These are phyloP conservation scores for Nasonia giraulti DNA, from an alignment of 1,140 invertebrate genomes.

Conservation along the genomic window DNA sequence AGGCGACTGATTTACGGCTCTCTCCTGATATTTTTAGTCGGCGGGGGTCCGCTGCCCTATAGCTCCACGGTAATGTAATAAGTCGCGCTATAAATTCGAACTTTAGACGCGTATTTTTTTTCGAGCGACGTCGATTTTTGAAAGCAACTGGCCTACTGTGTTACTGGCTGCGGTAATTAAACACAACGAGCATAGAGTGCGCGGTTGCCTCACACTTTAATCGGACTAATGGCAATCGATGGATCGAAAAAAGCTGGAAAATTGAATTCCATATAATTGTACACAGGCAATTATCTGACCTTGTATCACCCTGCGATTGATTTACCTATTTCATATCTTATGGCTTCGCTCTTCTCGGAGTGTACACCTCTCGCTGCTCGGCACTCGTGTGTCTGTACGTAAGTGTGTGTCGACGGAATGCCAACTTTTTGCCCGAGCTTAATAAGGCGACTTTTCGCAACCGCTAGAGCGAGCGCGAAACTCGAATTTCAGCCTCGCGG, in stretches of 20 bases:
- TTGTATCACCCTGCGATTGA: constrained; percentile 7
- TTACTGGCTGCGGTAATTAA: too few relatives aligned
- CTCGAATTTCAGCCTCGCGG: background rate
- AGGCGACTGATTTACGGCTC: background rate
- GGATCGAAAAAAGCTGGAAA: background rate
- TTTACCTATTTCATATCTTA: constrained; percentile 2
- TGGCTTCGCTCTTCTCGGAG: too few relatives aligned
- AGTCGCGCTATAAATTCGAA: too few relatives aligned
- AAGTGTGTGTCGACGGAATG: background rate
- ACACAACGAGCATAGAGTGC: too few relatives aligned
- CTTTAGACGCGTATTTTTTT: background rate
- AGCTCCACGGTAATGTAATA: too few relatives aligned
- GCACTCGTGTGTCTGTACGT: too few relatives aligned
- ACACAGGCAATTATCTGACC: constrained; percentile 8
- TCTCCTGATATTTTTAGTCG: background rate
- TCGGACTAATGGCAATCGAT: background rate
- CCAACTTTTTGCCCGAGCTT: background rate
- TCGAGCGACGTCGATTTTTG: background rate
- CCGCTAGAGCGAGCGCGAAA: background rate
- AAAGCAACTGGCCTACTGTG: background rate
- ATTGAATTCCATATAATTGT: constrained; percentile 7
- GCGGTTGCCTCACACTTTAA: background rate
- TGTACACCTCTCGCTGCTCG: background rate
- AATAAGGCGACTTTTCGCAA: constrained; percentile 3
- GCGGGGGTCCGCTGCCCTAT: too few relatives aligned